Evolutionary conservation across 1,140 invertebrate genomes (phyloP).

Genomic region (Brachystomella parvula): DNA sequence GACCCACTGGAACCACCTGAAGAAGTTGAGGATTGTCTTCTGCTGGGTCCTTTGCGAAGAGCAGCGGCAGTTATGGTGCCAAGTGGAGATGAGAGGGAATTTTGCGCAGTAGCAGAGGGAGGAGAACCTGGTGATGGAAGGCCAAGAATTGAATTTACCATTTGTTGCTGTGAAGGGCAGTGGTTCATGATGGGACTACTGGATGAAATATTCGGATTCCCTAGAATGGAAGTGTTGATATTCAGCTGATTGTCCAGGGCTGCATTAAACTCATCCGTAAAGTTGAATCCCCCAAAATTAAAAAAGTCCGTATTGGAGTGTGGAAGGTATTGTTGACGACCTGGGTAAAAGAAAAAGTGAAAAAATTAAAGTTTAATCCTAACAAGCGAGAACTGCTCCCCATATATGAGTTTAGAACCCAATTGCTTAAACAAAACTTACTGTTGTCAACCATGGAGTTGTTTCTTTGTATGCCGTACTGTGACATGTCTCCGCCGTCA

Average conservation of each 20-base stretch:
- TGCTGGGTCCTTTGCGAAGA: not conserved
- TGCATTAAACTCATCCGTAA: slow-evolving; percentile 36
- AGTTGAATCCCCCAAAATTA: slow-evolving; percentile 37
- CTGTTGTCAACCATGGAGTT: slow-evolving; percentile 30
- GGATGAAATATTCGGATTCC: slow-evolving; percentile 17
- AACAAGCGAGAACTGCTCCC: no score
- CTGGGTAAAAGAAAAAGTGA: slow-evolving; percentile 15
- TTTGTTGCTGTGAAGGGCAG: slow-evolving; percentile 32
- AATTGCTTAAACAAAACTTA: no score
- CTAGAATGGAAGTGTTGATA: slow-evolving; percentile 29
- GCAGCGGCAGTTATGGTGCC: not conserved
- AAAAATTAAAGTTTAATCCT: no score
- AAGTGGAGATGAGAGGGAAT: slow-evolving; percentile 13
- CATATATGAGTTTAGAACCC: no score
- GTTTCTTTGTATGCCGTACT: slow-evolving; percentile 24
- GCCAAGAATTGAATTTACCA: slow-evolving; percentile 36
- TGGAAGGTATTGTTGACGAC: slow-evolving; percentile 34
- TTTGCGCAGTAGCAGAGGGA: slow-evolving; percentile 23
- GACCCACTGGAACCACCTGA: slow-evolving; percentile 44
- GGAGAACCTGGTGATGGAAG: slow-evolving; percentile 28
- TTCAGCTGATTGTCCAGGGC: slow-evolving; percentile 37
- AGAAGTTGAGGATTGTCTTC: slow-evolving; percentile 41
- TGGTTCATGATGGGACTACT: slow-evolving; percentile 30
- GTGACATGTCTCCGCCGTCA: slow-evolving; percentile 21
- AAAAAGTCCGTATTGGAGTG: slow-evolving; percentile 36